phyloP scores from a whole-genome alignment of 2,113 vertebrate genomes.

The Rhineura floridana region DNA sequence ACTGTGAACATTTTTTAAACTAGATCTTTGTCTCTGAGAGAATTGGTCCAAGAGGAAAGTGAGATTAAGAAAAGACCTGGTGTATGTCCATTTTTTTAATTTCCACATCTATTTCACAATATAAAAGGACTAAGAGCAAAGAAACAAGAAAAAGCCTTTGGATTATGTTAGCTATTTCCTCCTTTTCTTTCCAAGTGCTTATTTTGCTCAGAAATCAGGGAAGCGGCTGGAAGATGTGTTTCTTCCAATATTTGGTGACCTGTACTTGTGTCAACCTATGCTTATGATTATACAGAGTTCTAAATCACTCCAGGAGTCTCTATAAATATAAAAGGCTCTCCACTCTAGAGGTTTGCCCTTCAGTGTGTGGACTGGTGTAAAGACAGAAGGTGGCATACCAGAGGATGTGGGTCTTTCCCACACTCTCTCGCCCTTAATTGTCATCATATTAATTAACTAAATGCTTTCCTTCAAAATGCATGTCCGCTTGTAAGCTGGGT shows the following conservation, averaged over 20 bases:
- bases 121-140: neutral
- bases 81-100: neutral
- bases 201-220: rapidly evolving
- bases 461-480: neutral
- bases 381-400: neutral
- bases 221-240: rapidly evolving
- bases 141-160: neutral
- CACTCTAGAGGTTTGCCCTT: neutral
- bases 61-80: neutral
- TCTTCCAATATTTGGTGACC: neutral
- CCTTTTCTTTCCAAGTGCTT: neutral
- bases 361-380: neutral
- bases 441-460: neutral
- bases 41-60: neutral
- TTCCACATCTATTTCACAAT: neutral
- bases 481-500: neutral
- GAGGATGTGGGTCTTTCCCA: neutral
- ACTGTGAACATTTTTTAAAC: neutral
- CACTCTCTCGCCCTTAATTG: neutral
- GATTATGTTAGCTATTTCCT: rapidly evolving
- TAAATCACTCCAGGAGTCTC: neutral
- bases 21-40: rapidly evolving
- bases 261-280: neutral
- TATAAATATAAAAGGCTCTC: neutral
- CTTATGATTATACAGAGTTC: neutral